These are phyloP conservation scores for Bufotes viridis DNA, from an alignment of 2,797 vertebrate genomes.

Conservation along the genomic window DNA sequence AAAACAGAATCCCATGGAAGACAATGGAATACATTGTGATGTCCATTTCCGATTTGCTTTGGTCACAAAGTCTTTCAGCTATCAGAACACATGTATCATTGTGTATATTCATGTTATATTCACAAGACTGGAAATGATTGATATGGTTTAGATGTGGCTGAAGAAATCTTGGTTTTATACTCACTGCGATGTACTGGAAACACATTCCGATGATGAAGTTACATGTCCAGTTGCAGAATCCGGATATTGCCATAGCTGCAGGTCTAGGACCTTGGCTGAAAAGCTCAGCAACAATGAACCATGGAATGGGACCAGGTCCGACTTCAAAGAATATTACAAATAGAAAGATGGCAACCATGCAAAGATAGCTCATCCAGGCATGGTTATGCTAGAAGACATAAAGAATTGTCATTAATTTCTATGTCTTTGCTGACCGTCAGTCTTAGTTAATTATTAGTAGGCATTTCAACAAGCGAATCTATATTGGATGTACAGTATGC, in stretches of 20 bases:
- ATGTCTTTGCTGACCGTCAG: neutral
- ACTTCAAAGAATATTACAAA: slow-evolving; percentile 98
- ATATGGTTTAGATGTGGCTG: neutral
- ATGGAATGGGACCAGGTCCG: slow-evolving; percentile 95
- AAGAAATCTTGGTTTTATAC: slow-evolving; percentile 52
- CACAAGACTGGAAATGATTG: neutral
- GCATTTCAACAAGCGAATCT: neutral
- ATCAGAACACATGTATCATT: neutral
- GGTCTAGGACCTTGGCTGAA: slow-evolving; percentile 97
- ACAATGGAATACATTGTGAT: neutral
- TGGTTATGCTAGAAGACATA: slow-evolving; percentile 74
- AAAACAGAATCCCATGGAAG: neutral
- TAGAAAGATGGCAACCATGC: slow-evolving; percentile 90
- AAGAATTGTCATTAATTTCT: neutral
- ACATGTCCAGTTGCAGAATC: slow-evolving; percentile 94
- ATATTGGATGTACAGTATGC: neutral
- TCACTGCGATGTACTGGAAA: slow-evolving; percentile 91
- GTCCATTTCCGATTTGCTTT: neutral
- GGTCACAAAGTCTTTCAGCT: neutral
- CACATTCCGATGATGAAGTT: slow-evolving; percentile 94
- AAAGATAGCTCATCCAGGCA: slow-evolving; percentile 93
- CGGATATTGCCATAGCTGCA: slow-evolving; percentile 87
- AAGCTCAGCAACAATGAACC: slow-evolving; percentile 98
- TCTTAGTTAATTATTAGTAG: neutral
- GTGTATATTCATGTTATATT: neutral